A percentile compares a stretch with the other conserved stretches of the same genome.
These are phyloP conservation scores for Cassiopea andromeda DNA, from an alignment of 30 jellyfish, hydroid and myxozoan species.

Conservation along the genomic window DNA sequence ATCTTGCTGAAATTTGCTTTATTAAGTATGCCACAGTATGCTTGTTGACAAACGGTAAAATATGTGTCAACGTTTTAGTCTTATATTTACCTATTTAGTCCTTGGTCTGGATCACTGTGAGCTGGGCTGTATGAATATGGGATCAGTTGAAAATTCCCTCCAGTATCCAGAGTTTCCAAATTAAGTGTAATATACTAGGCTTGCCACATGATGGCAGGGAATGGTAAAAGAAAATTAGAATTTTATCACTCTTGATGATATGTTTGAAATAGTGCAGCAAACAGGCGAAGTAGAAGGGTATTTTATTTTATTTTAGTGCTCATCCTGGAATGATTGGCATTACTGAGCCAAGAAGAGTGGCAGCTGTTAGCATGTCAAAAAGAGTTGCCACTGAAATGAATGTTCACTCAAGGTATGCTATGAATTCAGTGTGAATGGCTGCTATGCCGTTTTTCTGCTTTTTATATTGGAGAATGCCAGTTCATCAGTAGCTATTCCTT, in stretches of 20 bases:
- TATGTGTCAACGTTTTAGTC: not conserved
- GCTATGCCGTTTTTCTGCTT: not conserved
- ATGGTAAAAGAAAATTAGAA: no score
- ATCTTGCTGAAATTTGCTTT: not conserved
- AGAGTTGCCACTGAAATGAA: slow-evolving; percentile 97
- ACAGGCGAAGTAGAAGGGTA: no score
- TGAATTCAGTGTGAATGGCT: not conserved
- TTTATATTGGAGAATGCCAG: no score
- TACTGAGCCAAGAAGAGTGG: slow-evolving; percentile 99
- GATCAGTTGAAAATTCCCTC: no score
- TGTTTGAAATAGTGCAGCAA: no score
- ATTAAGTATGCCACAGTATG: not conserved
- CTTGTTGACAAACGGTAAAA: not conserved
- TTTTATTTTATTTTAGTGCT: not conserved
- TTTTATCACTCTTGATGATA: no score
- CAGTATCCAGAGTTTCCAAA: no score
- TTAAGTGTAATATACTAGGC: no score
- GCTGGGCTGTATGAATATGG: no score
- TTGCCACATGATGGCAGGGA: no score
- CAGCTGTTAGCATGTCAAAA: slow-evolving; percentile 97
- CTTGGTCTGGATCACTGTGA: not conserved
- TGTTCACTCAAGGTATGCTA: slow-evolving; percentile 66
- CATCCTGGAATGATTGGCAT: slow-evolving; percentile 92
- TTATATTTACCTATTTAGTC: not conserved
- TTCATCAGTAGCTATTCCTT: no score